A percentile compares a stretch with the other conserved stretches of the same genome.
phyloP scores from a whole-genome alignment of 2,113 vertebrate genomes.

The Geococcyx californianus region DNA sequence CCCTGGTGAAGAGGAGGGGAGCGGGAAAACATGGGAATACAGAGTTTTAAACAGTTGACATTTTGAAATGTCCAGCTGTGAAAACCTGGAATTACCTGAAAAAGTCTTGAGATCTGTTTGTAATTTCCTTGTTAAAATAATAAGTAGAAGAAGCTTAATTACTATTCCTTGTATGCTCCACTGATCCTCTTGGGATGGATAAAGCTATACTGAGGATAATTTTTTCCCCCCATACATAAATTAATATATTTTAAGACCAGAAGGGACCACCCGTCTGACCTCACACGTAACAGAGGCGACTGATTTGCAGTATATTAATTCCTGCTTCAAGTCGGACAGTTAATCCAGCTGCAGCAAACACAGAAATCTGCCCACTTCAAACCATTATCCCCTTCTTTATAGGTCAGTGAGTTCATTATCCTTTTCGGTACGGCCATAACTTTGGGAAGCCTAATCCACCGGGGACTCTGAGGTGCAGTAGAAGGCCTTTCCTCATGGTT shows the following conservation, averaged over 20 bases:
- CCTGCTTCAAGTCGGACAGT: not conserved
- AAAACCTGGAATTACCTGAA: not conserved
- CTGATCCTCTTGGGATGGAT: not conserved
- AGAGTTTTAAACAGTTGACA: not conserved
- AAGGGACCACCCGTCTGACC: not conserved
- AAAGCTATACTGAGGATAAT: not conserved
- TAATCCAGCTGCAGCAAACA: not conserved
- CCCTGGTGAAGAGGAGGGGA: not conserved
- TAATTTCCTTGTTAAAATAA: not conserved
- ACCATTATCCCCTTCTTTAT: not conserved
- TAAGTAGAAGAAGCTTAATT: not conserved
- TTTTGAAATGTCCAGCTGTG: not conserved
- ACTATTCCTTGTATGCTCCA: not conserved
- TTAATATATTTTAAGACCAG: slow-evolving; percentile 22
- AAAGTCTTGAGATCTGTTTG: not conserved
- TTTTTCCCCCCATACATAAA: not conserved
- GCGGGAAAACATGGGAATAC: not conserved
- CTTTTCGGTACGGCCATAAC: not conserved
- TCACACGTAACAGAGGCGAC: not conserved
- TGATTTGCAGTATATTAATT: not conserved
- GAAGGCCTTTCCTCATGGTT: not conserved
- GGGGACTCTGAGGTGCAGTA: not conserved
- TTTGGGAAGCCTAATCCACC: not conserved
- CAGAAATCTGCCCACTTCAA: not conserved
- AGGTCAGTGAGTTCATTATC: not conserved